Percentiles rank a stretch among this genome's conserved stretches.
Evolutionary conservation across 2,113 vertebrate genomes (phyloP).

Genomic region (Euleptes europaea): DNA sequence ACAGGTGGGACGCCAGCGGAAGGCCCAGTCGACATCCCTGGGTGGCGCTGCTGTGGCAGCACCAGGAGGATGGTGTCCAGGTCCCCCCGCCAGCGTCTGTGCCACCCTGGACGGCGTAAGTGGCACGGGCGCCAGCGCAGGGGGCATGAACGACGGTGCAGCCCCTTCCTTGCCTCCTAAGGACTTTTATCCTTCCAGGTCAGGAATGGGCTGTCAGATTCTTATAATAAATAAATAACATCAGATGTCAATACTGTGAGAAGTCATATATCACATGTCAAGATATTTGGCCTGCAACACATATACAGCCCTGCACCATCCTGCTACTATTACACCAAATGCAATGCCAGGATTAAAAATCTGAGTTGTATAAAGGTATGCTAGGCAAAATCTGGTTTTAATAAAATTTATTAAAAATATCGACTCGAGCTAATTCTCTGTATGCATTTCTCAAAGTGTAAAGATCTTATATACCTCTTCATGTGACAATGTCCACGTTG

Average conservation of each 20-base stretch:
- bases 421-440: not conserved
- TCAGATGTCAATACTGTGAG: not conserved
- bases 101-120: too few species aligned
- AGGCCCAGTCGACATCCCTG: too few species aligned
- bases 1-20: too few species aligned
- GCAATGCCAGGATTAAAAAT: not conserved
- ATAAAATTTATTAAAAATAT: not conserved
- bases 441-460: constrained; percentile 19
- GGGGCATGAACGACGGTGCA: too few species aligned
- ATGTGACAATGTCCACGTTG: constrained; percentile 17
- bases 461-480: constrained; percentile 24
- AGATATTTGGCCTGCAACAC: not conserved
- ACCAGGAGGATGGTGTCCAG: too few species aligned
- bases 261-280: not conserved
- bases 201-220: not conserved
- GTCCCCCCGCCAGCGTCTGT: too few species aligned
- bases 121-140: too few species aligned
- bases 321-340: not conserved
- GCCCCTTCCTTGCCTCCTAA: too few species aligned
- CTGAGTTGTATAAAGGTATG: not conserved
- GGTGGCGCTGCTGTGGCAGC: too few species aligned
- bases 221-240: not conserved
- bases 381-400: constrained; percentile 26
- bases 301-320: not conserved
- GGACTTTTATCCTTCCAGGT: too few species aligned